phyloP scores from a whole-genome alignment of 2,888 invertebrate species.

The Trachelus stipa region DNA sequence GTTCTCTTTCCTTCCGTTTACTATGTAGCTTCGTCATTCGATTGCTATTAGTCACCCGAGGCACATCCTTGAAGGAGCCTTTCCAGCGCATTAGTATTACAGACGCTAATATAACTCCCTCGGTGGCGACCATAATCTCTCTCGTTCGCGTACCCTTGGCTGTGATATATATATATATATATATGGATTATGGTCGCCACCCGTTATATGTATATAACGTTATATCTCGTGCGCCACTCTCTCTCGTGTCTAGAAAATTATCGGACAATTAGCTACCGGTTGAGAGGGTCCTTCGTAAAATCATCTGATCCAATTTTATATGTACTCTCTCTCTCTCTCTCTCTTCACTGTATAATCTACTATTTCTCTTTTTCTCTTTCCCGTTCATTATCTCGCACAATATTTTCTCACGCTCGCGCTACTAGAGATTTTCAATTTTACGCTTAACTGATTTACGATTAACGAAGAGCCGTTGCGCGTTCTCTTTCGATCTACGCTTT shows the following conservation, averaged over 20 bases:
- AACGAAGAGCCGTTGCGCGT: constrained; percentile 14
- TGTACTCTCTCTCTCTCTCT: too few relatives aligned
- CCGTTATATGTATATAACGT: constrained; percentile 8
- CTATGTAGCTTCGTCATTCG: neutral
- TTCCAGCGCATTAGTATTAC: constrained; percentile 4
- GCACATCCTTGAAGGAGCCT: constrained; percentile 16
- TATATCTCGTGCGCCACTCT: neutral
- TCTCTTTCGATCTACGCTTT: neutral
- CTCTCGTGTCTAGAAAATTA: neutral
- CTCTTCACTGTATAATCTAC: too few relatives aligned
- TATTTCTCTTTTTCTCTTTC: neutral
- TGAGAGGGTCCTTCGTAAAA: constrained; percentile 4
- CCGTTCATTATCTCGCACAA: neutral
- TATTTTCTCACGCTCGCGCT: neutral
- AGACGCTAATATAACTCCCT: neutral
- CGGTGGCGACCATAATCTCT: neutral
- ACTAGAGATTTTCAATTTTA: constrained; percentile 26
- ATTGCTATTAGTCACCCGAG: constrained; percentile 30
- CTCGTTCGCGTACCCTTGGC: neutral
- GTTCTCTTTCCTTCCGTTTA: constrained; percentile 6
- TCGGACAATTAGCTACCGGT: constrained; percentile 3
- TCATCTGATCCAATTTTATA: neutral
- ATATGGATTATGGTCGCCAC: neutral
- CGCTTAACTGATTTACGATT: constrained; percentile 24
- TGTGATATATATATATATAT: constrained; percentile 11